Base-by-base conservation (phyloP, 35 echinoderm and acorn worm species). In the Lytechinus pictus region DNA sequence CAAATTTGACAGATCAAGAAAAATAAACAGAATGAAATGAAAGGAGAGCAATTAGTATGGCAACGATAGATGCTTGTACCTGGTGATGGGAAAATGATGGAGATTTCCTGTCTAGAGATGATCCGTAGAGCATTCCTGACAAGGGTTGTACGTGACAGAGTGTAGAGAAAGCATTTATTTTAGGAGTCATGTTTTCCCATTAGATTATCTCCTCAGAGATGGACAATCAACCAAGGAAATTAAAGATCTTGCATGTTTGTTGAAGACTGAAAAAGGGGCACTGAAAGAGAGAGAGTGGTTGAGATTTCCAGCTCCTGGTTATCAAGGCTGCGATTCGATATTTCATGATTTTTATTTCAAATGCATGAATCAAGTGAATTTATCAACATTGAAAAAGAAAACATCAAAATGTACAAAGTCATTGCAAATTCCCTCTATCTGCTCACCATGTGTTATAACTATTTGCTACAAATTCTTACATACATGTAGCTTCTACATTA, bases 1-100 rank as follows among this genome's bases (percentile, higher is more conserved):
- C 88, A 90, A 90, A 90, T 90, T 90, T 90, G 88, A 90, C 88
- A 90, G 88, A 90, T 90, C 88, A 90, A 54, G 88, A 9, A 79
- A 79, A 79, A 79, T 79, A 79, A 79, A 79, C 66, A 79, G 19
- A n/a, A 79, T 10, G 29, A 52, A 54, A 54, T 29, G 29, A 90
- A 44, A 90, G 16, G 52, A 54, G 29, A 90, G 88, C 88, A 90
- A 90, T 90, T 90, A 90, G 88, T 54, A 21, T n/a, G 28, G 88
- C 52, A 90, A 9, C 52, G 28, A 90, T 44, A 44, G 29, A 90
- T 9, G 52, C 88, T 44, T 33, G 29, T 52, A 33, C 29, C 24
- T 33, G 88, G 6, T 44, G 88, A 54, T 44, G 88, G 88, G 28
- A 90, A 54, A 90, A 33, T 52, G 88, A 90, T 52, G 52, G 88